Evolutionary conservation across 2,113 vertebrate genomes (phyloP).

Genomic region (Triplophysa tibetana): DNA sequence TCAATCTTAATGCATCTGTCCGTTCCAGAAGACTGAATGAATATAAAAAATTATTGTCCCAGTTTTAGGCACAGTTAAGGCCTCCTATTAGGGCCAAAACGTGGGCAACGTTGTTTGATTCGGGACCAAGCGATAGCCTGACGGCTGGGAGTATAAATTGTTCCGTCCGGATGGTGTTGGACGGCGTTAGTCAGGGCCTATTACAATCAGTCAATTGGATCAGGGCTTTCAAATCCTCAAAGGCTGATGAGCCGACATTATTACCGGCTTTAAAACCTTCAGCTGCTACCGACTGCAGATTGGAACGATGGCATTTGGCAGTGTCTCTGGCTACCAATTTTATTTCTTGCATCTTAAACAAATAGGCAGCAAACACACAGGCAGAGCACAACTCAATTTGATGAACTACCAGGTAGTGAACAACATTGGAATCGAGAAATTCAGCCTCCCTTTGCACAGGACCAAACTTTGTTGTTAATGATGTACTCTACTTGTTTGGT

Average conservation of each 20-base stretch:
- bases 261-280: conserved; percentile 44
- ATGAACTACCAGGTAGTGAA: background rate
- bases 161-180: conserved; percentile 24
- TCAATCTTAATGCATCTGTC: conserved; percentile 29
- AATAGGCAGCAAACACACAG: conserved; percentile 10
- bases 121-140: conserved; percentile 19
- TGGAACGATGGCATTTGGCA: background rate
- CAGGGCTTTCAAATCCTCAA: conserved; percentile 30
- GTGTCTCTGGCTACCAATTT: conserved; percentile 31
- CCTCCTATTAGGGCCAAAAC: conserved; percentile 31
- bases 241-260: conserved; percentile 45
- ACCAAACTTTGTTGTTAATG: no score
- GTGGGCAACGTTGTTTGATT: conserved; percentile 35
- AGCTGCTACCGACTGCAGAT: conserved; percentile 20
- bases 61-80: conserved; percentile 36
- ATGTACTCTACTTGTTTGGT: no score
- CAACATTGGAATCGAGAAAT: background rate
- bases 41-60: conserved; percentile 42
- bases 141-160: conserved; percentile 31
- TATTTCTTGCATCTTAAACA: conserved; percentile 34
- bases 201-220: conserved; percentile 51
- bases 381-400: conserved; percentile 22
- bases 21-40: conserved; percentile 30
- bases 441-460: no score
- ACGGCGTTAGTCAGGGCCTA: conserved; percentile 46